A percentile compares a stretch with the other conserved stretches of the same genome.
These are phyloP conservation scores for Lamprotornis superbus DNA, from an alignment of 2,113 vertebrate species.

Conservation along the genomic window DNA sequence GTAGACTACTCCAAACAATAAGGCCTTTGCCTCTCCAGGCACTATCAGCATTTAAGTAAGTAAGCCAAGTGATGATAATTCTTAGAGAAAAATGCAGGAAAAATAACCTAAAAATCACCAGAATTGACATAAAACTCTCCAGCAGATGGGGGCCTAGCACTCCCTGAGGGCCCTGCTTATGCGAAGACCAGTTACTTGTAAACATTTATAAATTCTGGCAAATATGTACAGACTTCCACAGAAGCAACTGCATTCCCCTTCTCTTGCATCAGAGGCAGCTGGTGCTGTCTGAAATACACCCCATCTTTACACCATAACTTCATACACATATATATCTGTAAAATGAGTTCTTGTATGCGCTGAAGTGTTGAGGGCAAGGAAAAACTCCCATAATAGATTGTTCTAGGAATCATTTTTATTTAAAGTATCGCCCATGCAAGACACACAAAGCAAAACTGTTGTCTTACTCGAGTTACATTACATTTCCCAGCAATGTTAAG, in stretches of 20 bases:
- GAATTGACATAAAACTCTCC: slow-evolving; percentile 69
- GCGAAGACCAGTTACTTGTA: slow-evolving; percentile 65
- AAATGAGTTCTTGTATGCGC: not conserved
- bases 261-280: slow-evolving; percentile 51
- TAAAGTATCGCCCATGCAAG: not conserved
- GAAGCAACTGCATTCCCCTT: slow-evolving; percentile 45
- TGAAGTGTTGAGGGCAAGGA: not conserved
- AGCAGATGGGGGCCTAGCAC: slow-evolving; percentile 71
- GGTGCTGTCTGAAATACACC: slow-evolving; percentile 5
- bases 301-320: not conserved
- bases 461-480: not conserved
- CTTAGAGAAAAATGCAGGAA: slow-evolving; percentile 45
- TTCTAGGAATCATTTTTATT: not conserved
- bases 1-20: slow-evolving; percentile 44
- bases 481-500: not conserved
- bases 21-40: slow-evolving; percentile 53
- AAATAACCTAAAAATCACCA: slow-evolving; percentile 65
- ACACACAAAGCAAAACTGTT: not conserved
- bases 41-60: slow-evolving; percentile 52
- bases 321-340: fast-evolving
- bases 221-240: slow-evolving; percentile 58
- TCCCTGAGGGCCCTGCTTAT: slow-evolving; percentile 65
- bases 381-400: not conserved
- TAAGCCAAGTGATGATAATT: slow-evolving; percentile 62
- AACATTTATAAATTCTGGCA: slow-evolving; percentile 68